Evolutionary conservation across 1,140 invertebrate species (phyloP).

Genomic region (Metaphire vulgaris): DNA sequence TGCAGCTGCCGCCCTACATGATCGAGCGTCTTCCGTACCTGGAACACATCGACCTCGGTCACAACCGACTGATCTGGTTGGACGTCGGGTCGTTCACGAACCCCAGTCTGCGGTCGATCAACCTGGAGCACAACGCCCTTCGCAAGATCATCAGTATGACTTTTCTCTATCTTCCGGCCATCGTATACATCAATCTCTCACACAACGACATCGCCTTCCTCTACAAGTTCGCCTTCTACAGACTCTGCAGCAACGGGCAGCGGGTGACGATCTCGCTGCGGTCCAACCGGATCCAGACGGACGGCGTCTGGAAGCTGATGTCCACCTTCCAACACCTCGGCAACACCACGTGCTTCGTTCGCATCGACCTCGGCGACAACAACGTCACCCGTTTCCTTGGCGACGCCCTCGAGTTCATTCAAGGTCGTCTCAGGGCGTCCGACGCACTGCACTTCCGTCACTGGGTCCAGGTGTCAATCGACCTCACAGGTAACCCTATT

Average conservation of each 20-base stretch:
- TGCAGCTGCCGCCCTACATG: conserved; percentile 1
- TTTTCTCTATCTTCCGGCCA: conserved; percentile 16
- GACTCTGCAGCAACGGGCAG: neutral
- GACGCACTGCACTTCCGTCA: neutral
- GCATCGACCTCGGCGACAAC: neutral
- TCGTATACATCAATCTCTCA: conserved; percentile 2
- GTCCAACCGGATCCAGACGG: neutral
- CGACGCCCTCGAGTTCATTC: neutral
- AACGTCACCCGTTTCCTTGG: neutral
- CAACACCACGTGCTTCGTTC: neutral
- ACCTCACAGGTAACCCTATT: neutral
- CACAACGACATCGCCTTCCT: conserved; percentile 13
- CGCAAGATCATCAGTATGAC: conserved; percentile 23
- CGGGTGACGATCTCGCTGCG: neutral
- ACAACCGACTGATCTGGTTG: conserved; percentile 21
- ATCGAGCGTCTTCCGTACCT: conserved; percentile 11
- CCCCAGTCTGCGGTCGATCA: conserved; percentile 7
- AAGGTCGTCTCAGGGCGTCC: neutral
- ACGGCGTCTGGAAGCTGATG: neutral
- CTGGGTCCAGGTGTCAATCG: neutral
- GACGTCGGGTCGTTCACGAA: conserved; percentile 24
- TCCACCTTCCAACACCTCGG: neutral
- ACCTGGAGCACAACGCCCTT: conserved; percentile 12
- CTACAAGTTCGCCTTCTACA: conserved; percentile 23
- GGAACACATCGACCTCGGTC: conserved; percentile 11